Evolutionary conservation across 2,888 invertebrate genomes (phyloP).

Genomic region (Tricholauxania praeusta): DNA sequence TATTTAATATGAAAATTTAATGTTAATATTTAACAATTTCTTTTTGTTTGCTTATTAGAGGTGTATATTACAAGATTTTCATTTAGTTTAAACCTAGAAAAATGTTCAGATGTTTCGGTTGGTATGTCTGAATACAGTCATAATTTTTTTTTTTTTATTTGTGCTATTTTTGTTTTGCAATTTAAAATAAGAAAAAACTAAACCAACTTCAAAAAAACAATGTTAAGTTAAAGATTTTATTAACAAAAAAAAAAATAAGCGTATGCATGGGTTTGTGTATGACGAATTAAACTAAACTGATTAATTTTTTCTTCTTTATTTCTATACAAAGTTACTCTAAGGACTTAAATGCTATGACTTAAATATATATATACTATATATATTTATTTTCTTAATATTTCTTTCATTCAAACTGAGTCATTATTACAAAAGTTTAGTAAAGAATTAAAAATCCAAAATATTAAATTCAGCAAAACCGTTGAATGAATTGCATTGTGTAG

Average conservation of each 20-base stretch:
- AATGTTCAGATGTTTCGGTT: constrained; percentile 16
- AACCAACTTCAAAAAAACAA: constrained; percentile 6
- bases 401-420: constrained; percentile 9
- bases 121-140: constrained; percentile 17
- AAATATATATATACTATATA: background rate
- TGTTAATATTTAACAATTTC: constrained; percentile 13
- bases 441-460: no score
- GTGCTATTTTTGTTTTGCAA: constrained; percentile 6
- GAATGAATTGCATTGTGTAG: constrained; percentile 9
- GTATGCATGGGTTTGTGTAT: constrained; percentile 14
- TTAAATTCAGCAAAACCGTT: no score
- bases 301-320: background rate
- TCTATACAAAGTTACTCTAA: background rate
- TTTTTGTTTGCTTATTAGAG: constrained; percentile 13
- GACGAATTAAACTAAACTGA: constrained; percentile 14
- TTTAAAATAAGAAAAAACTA: constrained; percentile 6
- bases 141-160: background rate
- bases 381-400: background rate
- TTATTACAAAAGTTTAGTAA: no score
- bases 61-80: constrained; percentile 9
- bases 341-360: constrained; percentile 9
- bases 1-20: background rate
- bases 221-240: constrained; percentile 7
- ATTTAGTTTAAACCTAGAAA: background rate
- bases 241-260: constrained; percentile 21